These are phyloP conservation scores for Cranoglanis bouderius DNA, from an alignment of 2,113 vertebrate species.

Conservation along the genomic window DNA sequence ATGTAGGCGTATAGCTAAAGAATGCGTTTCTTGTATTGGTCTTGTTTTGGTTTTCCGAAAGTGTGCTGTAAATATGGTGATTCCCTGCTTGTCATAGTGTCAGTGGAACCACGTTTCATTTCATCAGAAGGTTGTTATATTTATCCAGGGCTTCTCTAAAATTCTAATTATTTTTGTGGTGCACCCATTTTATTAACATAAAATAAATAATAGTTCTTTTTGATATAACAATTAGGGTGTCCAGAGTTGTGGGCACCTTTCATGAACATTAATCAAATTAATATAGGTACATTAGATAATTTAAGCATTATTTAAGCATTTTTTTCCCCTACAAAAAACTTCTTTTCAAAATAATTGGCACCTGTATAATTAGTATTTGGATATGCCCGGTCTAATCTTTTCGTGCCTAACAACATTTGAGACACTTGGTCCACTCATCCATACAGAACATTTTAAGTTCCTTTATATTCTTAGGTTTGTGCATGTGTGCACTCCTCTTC, in stretches of 20 bases:
- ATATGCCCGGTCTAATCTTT: background rate
- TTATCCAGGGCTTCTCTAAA: background rate
- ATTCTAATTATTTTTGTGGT: background rate
- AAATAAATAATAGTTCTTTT: background rate
- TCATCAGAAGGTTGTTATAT: background rate
- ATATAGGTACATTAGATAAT: background rate
- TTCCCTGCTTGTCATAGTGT: background rate
- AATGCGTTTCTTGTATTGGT: background rate
- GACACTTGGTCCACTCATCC: background rate
- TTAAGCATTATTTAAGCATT: no score
- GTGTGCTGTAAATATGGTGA: background rate
- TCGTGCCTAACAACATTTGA: background rate
- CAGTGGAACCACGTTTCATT: background rate
- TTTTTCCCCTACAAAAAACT: background rate
- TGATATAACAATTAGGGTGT: background rate
- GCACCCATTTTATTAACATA: no score
- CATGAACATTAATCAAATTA: background rate
- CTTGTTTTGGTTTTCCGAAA: background rate
- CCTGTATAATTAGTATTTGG: background rate
- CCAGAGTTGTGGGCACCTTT: background rate
- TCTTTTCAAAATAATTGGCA: background rate
- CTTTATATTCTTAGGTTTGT: background rate
- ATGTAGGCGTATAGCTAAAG: background rate
- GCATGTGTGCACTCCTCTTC: background rate
- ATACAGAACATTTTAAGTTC: background rate